Conservation (phyloP, 2,113 vertebrate species). For the Triplophysa rosa region DNA sequence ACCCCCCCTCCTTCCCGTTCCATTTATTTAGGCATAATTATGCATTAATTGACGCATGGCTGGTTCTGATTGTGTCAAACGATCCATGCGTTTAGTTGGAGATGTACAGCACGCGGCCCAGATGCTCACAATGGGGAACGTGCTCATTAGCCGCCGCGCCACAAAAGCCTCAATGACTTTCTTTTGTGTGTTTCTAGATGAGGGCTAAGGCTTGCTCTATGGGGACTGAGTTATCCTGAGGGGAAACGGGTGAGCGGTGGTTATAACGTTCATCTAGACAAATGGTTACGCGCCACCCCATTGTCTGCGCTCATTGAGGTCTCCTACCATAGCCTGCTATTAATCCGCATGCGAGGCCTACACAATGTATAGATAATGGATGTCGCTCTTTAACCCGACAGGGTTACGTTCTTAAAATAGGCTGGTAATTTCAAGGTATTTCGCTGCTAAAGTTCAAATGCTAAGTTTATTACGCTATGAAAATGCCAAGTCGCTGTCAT, state of each 20-base stretch:
- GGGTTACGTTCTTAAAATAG: neutral
- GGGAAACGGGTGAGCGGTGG: constrained; percentile 35
- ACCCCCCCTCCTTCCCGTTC: constrained; percentile 43
- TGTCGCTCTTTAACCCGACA: constrained; percentile 4
- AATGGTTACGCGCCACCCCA: constrained; percentile 40
- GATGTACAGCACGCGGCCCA: constrained; percentile 65
- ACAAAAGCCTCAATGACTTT: constrained; percentile 54
- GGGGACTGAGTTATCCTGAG: constrained; percentile 41
- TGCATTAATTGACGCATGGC: constrained; percentile 77
- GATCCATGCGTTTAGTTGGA: constrained; percentile 64
- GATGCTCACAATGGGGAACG: constrained; percentile 72
- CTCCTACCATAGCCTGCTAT: constrained; percentile 9
- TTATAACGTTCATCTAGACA: constrained; percentile 49
- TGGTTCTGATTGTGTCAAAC: constrained; percentile 73
- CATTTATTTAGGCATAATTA: constrained; percentile 72
- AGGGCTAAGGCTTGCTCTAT: constrained; percentile 37
- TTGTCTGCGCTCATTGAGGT: constrained; percentile 36
- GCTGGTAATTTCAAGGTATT: neutral
- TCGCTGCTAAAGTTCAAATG: neutral
- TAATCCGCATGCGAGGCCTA: neutral
- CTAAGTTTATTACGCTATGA: neutral
- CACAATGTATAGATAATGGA: constrained; percentile 21
- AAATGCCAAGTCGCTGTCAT: neutral
- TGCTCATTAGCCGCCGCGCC: constrained; percentile 73
- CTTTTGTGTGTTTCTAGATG: constrained; percentile 60